Base-by-base conservation (phyloP, 2,797 vertebrate species). In the Syndactyla subalaris region DNA sequence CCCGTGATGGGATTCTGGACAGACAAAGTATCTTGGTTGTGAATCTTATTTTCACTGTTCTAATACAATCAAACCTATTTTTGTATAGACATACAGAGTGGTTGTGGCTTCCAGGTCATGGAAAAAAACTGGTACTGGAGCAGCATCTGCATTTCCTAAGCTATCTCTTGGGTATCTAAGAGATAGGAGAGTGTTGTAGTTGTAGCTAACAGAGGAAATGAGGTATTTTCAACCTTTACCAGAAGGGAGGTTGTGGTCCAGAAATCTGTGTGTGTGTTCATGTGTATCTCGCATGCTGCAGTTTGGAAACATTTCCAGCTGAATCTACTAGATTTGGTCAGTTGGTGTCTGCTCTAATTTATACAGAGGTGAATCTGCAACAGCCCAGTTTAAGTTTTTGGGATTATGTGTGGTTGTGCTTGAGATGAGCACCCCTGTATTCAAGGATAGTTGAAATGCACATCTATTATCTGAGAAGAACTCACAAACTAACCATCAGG, bases 231-330 rank as follows among this genome's bases (percentile, higher is more conserved):
- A 74, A 11, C n/a, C 36, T 79, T 71, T 63, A 9, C 14, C 19
- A 45, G 34, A 41, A 52, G 34, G 13, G 12, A 77, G 20, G 15
- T 14, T 22, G 29, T 3, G 0, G 45, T 52, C 43, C 36, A 52
- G 75, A 92, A 45, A 9, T 21, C 3, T 20, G 12, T 23, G 7
- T 20, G 8, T 36, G 22, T 6, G 6, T 11, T 9, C 2, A 4
- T 8, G 1, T 4, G 1, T 55, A 61, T 36, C 30, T 46, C 32
- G 54, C 1, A 2, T 0, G 0, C 52, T 54, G 75, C 32, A 30
- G 22, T 58, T 22, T 18, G 14, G 65, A 89, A 93, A 61, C 0
- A 3, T 51, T 91, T 91, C 58, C 65, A 93, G 79, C 38, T 83
- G 54, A 71, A 22, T 72, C n/a, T 57, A 52, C 52, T 71, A 46